Percentiles rank a stretch among this genome's conserved stretches.
Evolutionary conservation across 2,113 vertebrate genomes (phyloP).

Genomic region (Falco punctatus): DNA sequence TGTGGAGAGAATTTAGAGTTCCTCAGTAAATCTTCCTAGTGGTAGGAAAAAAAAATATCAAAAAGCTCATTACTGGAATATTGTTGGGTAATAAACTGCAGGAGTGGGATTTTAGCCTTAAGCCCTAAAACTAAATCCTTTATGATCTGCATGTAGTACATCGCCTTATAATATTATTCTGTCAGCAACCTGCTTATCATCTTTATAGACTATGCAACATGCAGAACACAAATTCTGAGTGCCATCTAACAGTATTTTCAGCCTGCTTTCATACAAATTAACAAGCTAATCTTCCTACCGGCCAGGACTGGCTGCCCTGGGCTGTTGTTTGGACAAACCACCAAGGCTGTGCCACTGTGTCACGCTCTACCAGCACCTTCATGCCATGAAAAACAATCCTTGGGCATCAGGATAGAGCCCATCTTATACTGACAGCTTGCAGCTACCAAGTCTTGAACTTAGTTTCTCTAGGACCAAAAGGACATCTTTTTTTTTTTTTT

Average conservation of each 20-base stretch:
- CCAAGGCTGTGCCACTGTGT: not conserved
- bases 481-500: too few species aligned
- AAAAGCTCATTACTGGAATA: constrained; percentile 73
- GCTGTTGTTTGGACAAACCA: not conserved
- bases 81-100: constrained; percentile 64
- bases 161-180: constrained; percentile 71
- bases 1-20: constrained; percentile 66
- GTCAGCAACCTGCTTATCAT: constrained; percentile 73
- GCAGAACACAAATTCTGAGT: constrained; percentile 60
- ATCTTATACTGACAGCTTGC: too few species aligned
- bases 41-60: constrained; percentile 25
- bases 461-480: too few species aligned
- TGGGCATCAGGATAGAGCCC: too few species aligned
- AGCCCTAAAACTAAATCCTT: constrained; percentile 72
- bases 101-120: constrained; percentile 75
- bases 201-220: constrained; percentile 63
- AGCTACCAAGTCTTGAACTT: too few species aligned
- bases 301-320: not conserved
- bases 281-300: constrained; percentile 1
- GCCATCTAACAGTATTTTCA: constrained; percentile 48
- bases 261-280: constrained; percentile 2
- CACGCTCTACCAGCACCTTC: too few species aligned
- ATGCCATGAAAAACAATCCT: too few species aligned
- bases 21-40: constrained; percentile 70
- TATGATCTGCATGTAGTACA: constrained; percentile 73